phyloP scores from a whole-genome alignment of 2,888 invertebrate species.

The Cerastis leucographa region DNA sequence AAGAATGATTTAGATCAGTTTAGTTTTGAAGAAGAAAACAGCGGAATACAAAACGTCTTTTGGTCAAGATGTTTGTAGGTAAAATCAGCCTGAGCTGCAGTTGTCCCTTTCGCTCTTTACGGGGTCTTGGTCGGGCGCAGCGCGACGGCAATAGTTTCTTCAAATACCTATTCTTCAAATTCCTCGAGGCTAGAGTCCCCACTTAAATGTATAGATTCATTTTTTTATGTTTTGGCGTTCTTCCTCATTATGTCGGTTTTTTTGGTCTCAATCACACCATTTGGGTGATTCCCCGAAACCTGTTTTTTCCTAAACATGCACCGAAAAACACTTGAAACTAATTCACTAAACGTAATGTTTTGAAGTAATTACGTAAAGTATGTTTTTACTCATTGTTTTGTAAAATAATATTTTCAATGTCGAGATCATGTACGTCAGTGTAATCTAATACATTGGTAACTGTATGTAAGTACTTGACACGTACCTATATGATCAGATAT shows the following conservation, averaged over 20 bases:
- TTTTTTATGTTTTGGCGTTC: background rate
- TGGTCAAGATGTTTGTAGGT: too few species aligned
- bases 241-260: background rate
- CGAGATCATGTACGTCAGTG: slow-evolving; percentile 50
- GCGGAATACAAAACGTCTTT: too few species aligned
- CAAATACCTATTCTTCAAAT: too few species aligned
- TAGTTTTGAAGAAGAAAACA: too few species aligned
- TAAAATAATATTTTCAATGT: slow-evolving; percentile 59
- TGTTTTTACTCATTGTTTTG: slow-evolving; percentile 45
- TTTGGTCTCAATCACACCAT: background rate
- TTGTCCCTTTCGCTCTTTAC: too few species aligned
- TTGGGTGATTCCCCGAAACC: slow-evolving; percentile 2
- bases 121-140: too few species aligned
- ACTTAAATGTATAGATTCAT: background rate
- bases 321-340: background rate
- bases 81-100: too few species aligned
- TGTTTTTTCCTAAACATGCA: background rate
- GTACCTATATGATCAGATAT: slow-evolving; percentile 21
- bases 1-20: too few species aligned
- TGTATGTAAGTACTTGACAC: slow-evolving; percentile 12
- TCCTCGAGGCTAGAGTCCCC: too few species aligned
- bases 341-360: background rate
- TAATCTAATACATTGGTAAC: slow-evolving; percentile 50
- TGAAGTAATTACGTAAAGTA: slow-evolving; percentile 22
- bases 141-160: too few species aligned